phyloP scores from a whole-genome alignment of 2,797 vertebrate species.

The Natrix natrix region DNA sequence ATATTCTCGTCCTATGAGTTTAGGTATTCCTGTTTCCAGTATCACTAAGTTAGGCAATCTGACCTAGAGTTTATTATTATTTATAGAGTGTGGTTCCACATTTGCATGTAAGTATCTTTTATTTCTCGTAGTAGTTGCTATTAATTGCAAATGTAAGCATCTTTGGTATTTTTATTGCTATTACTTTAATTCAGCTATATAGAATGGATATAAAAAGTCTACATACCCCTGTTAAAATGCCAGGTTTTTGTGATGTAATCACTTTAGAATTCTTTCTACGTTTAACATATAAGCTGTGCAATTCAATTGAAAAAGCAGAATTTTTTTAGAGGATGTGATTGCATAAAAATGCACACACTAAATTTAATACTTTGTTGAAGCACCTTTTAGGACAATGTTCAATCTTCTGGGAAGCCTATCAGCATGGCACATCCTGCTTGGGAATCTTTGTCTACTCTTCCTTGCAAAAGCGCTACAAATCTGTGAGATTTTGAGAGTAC shows the following conservation, averaged over 20 bases:
- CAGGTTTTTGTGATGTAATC: background rate
- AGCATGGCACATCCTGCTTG: background rate
- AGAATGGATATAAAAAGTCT: background rate
- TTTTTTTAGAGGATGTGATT: background rate
- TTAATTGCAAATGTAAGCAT: background rate
- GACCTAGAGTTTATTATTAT: background rate
- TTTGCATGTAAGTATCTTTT: background rate
- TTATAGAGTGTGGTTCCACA: background rate
- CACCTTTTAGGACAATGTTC: background rate
- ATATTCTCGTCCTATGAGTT: background rate
- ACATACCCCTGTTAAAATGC: no score
- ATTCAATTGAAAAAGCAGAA: background rate
- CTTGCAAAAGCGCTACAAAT: background rate
- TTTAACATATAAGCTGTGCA: background rate
- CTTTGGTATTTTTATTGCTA: background rate
- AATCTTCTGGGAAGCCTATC: background rate
- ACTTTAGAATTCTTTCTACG: background rate
- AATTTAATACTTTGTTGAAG: no score
- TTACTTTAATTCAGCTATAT: background rate
- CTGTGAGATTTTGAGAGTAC: no score
- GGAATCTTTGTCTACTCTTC: background rate
- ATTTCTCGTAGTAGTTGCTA: background rate
- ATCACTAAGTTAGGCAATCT: background rate
- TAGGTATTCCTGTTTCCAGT: background rate
- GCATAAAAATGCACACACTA: no score